Evolutionary conservation across 1,140 invertebrate genomes (phyloP).

Genomic region (Anoplophora glabripennis): DNA sequence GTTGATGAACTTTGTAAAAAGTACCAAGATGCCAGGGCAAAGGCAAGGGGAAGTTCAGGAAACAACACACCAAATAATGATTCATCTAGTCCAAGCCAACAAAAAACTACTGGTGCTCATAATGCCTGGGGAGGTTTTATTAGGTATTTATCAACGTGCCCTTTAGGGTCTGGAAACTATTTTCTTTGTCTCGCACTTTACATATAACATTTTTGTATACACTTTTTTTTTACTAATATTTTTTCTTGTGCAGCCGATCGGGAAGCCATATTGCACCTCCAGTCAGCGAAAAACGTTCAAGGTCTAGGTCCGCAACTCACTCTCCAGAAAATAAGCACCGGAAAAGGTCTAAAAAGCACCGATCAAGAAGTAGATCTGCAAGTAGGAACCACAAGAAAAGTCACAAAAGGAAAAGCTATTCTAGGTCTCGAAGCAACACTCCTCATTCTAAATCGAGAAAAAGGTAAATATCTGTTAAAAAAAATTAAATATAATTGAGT

Average conservation of each 20-base stretch:
- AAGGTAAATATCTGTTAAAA: too few species aligned
- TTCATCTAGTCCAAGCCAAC: conserved; percentile 45
- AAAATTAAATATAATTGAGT: too few species aligned
- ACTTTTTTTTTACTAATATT: not conserved
- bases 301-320: conserved; percentile 52
- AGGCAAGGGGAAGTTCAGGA: conserved; percentile 57
- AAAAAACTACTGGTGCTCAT: conserved; percentile 53
- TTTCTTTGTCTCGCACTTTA: too few species aligned
- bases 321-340: conserved; percentile 45
- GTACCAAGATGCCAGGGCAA: conserved; percentile 73
- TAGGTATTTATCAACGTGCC: conserved; percentile 35
- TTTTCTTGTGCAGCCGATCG: conserved; percentile 43
- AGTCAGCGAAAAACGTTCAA: conserved; percentile 43
- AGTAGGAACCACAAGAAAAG: conserved; percentile 49
- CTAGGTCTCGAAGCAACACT: conserved; percentile 53
- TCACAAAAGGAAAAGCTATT: conserved; percentile 55
- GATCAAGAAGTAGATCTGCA: conserved; percentile 52
- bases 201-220: too few species aligned
- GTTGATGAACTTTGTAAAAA: conserved; percentile 71
- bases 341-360: conserved; percentile 51
- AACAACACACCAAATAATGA: conserved; percentile 57
- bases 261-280: conserved; percentile 48
- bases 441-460: conserved; percentile 40
- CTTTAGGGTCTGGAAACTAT: not conserved
- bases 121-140: conserved; percentile 68